Evolutionary conservation across 2,797 vertebrate genomes (phyloP), one percentile per base, ranked within the genome.

Genomic region (Manis pentadactyla): DNA sequence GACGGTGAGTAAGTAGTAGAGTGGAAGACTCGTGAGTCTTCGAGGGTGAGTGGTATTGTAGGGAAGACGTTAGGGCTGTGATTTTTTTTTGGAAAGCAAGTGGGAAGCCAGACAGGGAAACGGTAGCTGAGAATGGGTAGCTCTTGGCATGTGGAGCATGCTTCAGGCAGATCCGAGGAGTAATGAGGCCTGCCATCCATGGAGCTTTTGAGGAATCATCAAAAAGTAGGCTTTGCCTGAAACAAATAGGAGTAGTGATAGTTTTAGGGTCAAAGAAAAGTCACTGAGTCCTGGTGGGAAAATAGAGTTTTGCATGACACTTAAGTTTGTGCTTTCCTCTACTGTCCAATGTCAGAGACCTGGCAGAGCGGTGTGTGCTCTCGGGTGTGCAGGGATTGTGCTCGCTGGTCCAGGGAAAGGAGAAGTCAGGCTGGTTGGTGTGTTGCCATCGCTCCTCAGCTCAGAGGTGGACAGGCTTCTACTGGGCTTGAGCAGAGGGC

Each of bases 171-270:
- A 4, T 77, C 71, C 12, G 27, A 85, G 92, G 69, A 46, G 10
- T 46, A 46, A 1, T 63, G n/a, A 82, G 29, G 61, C 75, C 75
- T 90, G 59, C 69, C 59, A 27, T 87, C 64, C 23, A 8, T 18
- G 87, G 74, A n/a, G 49, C 86, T 88, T 82, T 78, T 59, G 79
- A 90, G 73, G 85, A 82, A 34, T 55, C 73, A 82, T 59, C 73
- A 34, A 31, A 85, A 73, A 90, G 49, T 61, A 55, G n/a, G 10
- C 73, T 82, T 93, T 71, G 42, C 77, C 74, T 71, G 61, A 90
- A 94, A 78, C 57, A 77, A 57, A 64, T 49, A 74, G 42, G 27
- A 84, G 18, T 59, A 63, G 19, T 19, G 37, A 46, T 42, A 25
- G 31, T 78, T 87, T 82, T 21, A 83, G 84, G 27, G n/a, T 87